Conservation (phyloP, 2,888 invertebrate species). For the Uropetala carovei region DNA sequence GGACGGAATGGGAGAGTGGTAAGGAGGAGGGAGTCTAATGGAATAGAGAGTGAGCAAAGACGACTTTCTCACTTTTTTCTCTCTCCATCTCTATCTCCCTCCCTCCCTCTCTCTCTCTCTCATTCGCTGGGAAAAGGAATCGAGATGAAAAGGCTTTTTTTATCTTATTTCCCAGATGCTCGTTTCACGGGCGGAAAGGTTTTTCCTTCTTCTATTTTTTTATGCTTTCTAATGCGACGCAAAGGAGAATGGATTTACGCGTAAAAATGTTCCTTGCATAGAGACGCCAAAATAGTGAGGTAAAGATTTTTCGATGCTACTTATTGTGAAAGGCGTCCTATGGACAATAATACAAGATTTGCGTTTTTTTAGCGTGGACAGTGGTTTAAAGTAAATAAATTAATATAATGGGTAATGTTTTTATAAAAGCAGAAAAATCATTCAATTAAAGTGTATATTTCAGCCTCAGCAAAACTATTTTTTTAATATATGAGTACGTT, state of each 20-base stretch:
- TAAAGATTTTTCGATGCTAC: background rate
- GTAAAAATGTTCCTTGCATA: conserved; percentile 3
- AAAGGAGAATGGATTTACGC: conserved; percentile 7
- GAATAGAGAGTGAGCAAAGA: conserved; percentile 20
- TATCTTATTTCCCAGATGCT: background rate
- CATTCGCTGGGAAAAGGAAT: background rate
- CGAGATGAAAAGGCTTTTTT: conserved; percentile 41
- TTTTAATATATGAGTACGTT: too few relatives aligned
- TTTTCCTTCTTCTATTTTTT: background rate
- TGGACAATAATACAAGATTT: background rate
- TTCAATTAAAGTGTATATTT: too few relatives aligned
- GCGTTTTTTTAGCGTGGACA: background rate
- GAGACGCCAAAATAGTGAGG: background rate
- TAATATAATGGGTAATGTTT: too few relatives aligned
- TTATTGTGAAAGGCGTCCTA: background rate
- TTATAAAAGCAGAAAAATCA: too few relatives aligned
- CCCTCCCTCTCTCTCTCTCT: background rate
- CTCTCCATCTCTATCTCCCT: background rate
- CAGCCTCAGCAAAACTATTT: too few relatives aligned
- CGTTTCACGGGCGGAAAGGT: conserved; percentile 47
- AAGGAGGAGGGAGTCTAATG: background rate
- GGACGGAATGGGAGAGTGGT: background rate
- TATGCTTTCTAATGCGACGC: background rate
- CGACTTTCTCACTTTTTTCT: background rate
- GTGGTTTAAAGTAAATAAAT: background rate